Base-by-base conservation (phyloP, 2,888 invertebrate genomes). In the Meiosimyza platycephala region DNA sequence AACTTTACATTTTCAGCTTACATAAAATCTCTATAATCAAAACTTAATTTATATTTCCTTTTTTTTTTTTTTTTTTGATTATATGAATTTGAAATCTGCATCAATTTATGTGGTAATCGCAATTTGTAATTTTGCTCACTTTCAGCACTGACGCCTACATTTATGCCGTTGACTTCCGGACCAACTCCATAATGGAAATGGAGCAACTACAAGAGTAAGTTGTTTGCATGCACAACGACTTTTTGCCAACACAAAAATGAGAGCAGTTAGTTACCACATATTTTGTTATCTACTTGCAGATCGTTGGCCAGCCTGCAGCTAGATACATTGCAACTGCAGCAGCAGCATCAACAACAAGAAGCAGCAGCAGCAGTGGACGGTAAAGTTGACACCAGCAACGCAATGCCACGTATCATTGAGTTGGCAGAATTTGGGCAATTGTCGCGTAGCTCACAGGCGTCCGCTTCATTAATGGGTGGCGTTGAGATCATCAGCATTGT, bases 81-180 rank as follows among this genome's bases (percentile, higher is more conserved):
- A 28, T 28, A 28, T 28, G 28, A 54, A 16, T 18, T 16, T 54
- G 1, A 54, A 16, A 54, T 9, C 15, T 7, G n/a, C 9, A 54
- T 54, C 54, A 9, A 16, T 54, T 16, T 54, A 40, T 40, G 6
- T 7, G 40, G 40, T 18, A 54, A 18, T 18, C 50, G 60, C 15
- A 33, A 28, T 15, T 28, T 54, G n/a, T 40, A 65, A 2, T 47
- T 64, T 67, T 22, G 62, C 76, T 76, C 77, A 72, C 74, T 90
- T 90, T 77, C 88, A 95, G 95, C 67, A 95, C 95, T 33, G 95
- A 95, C 80, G 90, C 95, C 88, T 95, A 94, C 80, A 89, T 96
- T 73, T 96, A 95, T 82, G 95, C 94, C 3, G 93, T 96, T 22
- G 95, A 95, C 87, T 94, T 93, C 1, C 89, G 92, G 78, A 91